Evolutionary conservation across 2,888 invertebrate genomes (phyloP), one percentile per base, ranked within the genome.

Genomic region (Pollenia amentaria): DNA sequence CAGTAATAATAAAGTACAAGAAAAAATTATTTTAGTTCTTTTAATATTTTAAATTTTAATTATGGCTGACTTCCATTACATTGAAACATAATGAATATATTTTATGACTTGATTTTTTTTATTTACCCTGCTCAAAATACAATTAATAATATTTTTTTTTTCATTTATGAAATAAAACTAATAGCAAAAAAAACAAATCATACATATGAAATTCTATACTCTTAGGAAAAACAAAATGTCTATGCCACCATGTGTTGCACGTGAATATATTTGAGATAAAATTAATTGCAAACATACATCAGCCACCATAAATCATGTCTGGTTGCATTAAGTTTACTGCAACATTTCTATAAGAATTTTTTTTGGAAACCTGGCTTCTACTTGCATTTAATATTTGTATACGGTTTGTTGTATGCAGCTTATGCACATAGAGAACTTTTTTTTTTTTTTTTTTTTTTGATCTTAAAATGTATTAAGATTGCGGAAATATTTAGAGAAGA

Each of bases 201-300:
- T 64, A 62, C 10, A 8, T 64, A 62, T 55, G 21, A 21, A 55
- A 51, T 73, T 60, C 38, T 57, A 44, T 18, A 64, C 29, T 62
- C 60, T 42, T 57, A 51, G 40, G 12, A 18, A 62, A 46, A 55
- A 69, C 76, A 82, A 76, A 77, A 72, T 78, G 70, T 51, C 65
- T 18, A 75, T 73, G 82, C 75, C 86, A 83, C 84, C 84, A 81
- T 73, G 79, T 73, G 84, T 64, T 87, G 80, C 87, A 87, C 87
- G 87, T 87, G 80, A 84, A 77, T 78, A 84, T 51, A 81, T 84
- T 87, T 84, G 77, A 84, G 87, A 87, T 87, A 87, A 87, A 57
- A 76, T 73, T 87, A 87, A 87, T 87, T 87, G 84, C 84, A 72
- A 87, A 84, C 87, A 87, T 84, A 73, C 80, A 84, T 80, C 84